Base-by-base conservation (phyloP, 2,113 vertebrate species). In the Oxyruncus cristatus region DNA sequence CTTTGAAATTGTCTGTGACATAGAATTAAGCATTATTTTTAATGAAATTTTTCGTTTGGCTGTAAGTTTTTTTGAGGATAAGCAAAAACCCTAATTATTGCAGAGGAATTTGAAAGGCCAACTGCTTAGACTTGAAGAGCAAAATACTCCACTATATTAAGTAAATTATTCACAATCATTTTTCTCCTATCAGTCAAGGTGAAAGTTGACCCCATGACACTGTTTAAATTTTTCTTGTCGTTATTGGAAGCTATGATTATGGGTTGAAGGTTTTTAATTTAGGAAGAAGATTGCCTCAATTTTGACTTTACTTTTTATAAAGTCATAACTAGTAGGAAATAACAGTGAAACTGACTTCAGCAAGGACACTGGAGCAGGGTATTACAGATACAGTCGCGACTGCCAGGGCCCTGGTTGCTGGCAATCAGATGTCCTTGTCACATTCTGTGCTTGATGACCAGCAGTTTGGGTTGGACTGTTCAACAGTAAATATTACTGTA, bases 361-460 rank as follows among this genome's bases (percentile, higher is more conserved):
- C 71, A 93, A 92, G 85, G 94, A 65, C 52, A 28, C 28, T 71
- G 7, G 23, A n/a, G 42, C 33, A 75, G 49, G 62, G 13, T 93
- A 37, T 92, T 85, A 44, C 14, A 86, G 76, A 39, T 33, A 19
- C 27, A n/a, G 61, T 56, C 59, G 77, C 0, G 0, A 59, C 76
- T 91, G 55, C 80, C 81, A 65, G 70, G 27, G 27, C n/a, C 93
- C 41, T 81, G 67, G 22, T 49, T 92, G 50, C 88, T 50, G 76
- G 65, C 76, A 76, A 7, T 93, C 80, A 77, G 65, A 55, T 89
- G 73, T 78, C 93, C 91, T 95, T 95, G 93, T 93, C 80, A 78
- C 35, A 14, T 85, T 81, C 39, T 56, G 15, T 71, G 23, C 61
- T 91, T 84, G 61, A 78, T 91, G 80, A 72, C 50, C 76, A 86